A percentile compares a stretch with the other conserved stretches of the same genome.
Evolutionary conservation across 2,797 vertebrate species (phyloP).

Genomic region (Onychomys torridus): DNA sequence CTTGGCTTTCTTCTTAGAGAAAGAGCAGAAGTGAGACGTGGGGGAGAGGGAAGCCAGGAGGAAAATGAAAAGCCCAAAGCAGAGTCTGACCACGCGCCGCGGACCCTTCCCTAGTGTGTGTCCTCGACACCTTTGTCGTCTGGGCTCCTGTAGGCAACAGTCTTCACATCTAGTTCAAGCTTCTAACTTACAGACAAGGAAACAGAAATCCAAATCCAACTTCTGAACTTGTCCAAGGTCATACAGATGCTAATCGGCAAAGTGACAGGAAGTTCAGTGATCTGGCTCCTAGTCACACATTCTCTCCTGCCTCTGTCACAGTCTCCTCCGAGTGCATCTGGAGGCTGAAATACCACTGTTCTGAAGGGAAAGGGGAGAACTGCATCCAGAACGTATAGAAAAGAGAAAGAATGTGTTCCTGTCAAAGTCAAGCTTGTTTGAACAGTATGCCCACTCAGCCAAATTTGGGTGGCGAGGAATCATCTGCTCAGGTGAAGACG

Average conservation of each 20-base stretch:
- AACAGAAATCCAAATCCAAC: background rate
- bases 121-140: background rate
- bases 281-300: background rate
- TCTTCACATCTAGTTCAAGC: background rate
- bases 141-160: background rate
- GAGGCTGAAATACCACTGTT: background rate
- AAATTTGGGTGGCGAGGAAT: background rate
- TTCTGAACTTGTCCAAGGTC: slow-evolving; percentile 21
- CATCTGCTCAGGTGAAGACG: background rate
- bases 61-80: background rate
- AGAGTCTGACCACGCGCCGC: background rate
- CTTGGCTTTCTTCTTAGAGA: background rate
- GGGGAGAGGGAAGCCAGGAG: background rate
- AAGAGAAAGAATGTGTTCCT: background rate
- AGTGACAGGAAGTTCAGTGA: background rate
- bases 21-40: background rate
- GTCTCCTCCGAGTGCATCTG: background rate
- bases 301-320: background rate
- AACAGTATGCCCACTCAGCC: background rate
- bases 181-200: background rate
- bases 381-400: background rate
- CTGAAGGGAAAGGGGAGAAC: background rate
- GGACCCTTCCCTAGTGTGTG: background rate
- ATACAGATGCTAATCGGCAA: background rate
- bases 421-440: background rate